A percentile compares a stretch with the other conserved stretches of the same genome.
Conservation (phyloP, 2,888 invertebrate species). For the Tridacna gigas region DNA sequence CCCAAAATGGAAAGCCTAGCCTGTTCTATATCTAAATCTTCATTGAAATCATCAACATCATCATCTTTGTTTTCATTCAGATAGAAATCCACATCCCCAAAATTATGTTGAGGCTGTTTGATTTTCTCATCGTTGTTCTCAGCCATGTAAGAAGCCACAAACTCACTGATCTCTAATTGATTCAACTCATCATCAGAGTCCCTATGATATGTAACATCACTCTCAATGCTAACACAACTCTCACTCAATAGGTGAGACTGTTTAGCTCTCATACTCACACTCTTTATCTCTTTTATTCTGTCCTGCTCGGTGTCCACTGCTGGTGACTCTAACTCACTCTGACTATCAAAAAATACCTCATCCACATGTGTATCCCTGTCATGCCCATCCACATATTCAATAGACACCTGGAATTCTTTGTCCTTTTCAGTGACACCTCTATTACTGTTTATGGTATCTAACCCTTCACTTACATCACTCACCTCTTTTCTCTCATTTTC, state of each 20-base stretch:
- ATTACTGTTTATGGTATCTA: not conserved
- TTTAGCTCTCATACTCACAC: not conserved
- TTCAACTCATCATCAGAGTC: slow-evolving; percentile 56
- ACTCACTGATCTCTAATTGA: slow-evolving; percentile 30
- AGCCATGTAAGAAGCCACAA: slow-evolving; percentile 24
- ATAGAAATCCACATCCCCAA: slow-evolving; percentile 12
- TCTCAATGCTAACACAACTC: slow-evolving; percentile 53
- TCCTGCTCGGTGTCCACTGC: not conserved
- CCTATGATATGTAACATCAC: slow-evolving; percentile 62
- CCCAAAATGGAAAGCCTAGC: not conserved
- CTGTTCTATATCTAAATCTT: slow-evolving; percentile 5
- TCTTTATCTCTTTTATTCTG: not conserved
- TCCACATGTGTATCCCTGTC: slow-evolving; percentile 26
- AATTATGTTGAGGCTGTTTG: not conserved
- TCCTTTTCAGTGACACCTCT: not conserved
- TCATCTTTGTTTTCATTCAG: not conserved
- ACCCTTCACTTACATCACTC: not conserved
- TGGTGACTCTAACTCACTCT: slow-evolving; percentile 40
- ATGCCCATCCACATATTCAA: not conserved
- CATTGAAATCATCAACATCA: slow-evolving; percentile 20
- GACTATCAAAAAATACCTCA: slow-evolving; percentile 58
- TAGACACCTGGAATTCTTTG: not conserved
- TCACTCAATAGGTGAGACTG: slow-evolving; percentile 20
- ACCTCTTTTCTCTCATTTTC: not conserved
- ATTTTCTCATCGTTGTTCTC: slow-evolving; percentile 12